A percentile compares a stretch with the other conserved stretches of the same genome.
These are phyloP conservation scores for Xestoiulus laeticollis DNA, from an alignment of 2,888 invertebrate genomes.

Conservation along the genomic window DNA sequence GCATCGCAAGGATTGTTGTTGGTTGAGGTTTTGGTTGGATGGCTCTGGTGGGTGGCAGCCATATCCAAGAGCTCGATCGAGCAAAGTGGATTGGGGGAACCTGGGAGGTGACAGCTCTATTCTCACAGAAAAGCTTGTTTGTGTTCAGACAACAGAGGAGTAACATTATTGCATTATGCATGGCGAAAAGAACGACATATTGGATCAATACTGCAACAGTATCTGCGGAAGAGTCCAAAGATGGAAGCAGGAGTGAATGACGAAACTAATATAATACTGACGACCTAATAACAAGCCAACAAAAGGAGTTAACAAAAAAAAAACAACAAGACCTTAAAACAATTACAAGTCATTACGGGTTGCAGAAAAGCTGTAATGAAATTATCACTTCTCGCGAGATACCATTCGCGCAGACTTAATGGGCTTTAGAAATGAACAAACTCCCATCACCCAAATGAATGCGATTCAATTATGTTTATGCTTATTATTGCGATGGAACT, in stretches of 20 bases:
- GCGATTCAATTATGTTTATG: conserved; percentile 12
- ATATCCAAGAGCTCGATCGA: conserved; percentile 26
- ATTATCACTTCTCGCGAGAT: conserved; percentile 26
- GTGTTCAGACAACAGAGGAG: conserved; percentile 47
- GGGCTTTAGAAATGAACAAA: not conserved
- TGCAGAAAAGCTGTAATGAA: conserved; percentile 4
- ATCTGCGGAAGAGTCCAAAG: conserved; percentile 28
- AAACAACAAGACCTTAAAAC: conserved; percentile 26
- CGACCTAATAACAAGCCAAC: conserved; percentile 4
- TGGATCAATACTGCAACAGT: conserved; percentile 53
- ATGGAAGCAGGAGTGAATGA: conserved; percentile 2
- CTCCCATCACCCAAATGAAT: not conserved
- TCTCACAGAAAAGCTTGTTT: conserved; percentile 49
- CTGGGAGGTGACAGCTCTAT: conserved; percentile 46
- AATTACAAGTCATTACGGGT: conserved; percentile 20
- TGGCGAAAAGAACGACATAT: conserved; percentile 52
- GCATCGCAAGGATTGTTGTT: conserved; percentile 7
- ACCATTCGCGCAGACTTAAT: not conserved
- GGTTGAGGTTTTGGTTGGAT: conserved; percentile 15
- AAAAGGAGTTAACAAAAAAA: conserved; percentile 6
- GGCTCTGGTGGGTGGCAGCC: not conserved
- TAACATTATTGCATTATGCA: conserved; percentile 52
- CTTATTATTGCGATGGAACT: conserved; percentile 12
- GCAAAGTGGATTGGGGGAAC: conserved; percentile 25
- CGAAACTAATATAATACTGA: conserved; percentile 3